Base-by-base conservation (phyloP, 2,113 vertebrate species). In the Motacilla tschutschensis region DNA sequence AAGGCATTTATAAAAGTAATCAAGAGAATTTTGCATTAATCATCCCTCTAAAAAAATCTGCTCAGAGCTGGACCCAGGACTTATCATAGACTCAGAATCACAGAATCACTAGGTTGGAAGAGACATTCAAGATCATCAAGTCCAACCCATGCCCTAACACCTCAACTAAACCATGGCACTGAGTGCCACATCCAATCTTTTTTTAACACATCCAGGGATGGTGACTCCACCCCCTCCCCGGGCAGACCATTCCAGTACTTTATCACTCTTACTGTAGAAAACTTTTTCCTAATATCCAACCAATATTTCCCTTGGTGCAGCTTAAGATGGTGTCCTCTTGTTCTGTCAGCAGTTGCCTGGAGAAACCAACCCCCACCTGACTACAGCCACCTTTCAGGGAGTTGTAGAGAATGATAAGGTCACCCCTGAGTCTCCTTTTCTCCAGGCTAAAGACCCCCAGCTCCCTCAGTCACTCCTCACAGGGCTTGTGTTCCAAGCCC, bases 1-100 rank as follows among this genome's bases (percentile, higher is more conserved):
- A 87, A 81, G 14, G 40, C 36, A 66, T 78, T 63, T 55, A 66
- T 67, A 74, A 85, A 66, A 89, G 44, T 12, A 83, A 67, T 59
- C 19, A 79, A 77, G 31, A 57, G 5, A 5, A 71, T 85, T 78
- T 85, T 46, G 46, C 12, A 31, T 88, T 86, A 69, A 83, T 48
- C 35, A 54, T 46, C 9, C 20, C 11, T 85, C 20, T 48, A 25
- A 79, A 77, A 81, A 63, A 75, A 54, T 29, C 10, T 5, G 1
- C 24, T 73, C 35, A 72, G 76, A 89, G 58, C 46, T 36, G 72
- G 46, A 57, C 29, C 19, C 10, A 44, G 47, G 38, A 76, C 20
- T 82, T 48, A 64, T 1, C 26, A 40, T 3, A 41, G 25, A 50
- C 10, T 58, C 70, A 73, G 21, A 59, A 59, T 35, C 43, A 35